phyloP scores from a whole-genome alignment of 2,113 vertebrate species.

The Carassius auratus region DNA sequence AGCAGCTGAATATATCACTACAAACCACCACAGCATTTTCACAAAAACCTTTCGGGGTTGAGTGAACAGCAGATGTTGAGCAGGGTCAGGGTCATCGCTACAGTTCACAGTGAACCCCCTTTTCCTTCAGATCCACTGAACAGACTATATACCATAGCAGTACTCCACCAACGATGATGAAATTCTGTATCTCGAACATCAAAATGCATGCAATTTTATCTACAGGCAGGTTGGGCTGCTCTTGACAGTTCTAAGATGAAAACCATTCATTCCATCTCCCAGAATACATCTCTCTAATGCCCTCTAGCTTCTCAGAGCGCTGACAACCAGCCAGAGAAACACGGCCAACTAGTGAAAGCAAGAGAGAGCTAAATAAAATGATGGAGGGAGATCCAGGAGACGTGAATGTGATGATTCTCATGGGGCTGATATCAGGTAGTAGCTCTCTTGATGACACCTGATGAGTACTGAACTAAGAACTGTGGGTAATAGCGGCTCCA shows the following conservation, averaged over 20 bases:
- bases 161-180: not conserved
- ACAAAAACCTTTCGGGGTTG: not conserved
- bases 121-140: not conserved
- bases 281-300: conserved; percentile 32
- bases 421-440: conserved; percentile 29
- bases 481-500: conserved; percentile 16
- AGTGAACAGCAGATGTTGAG: not conserved
- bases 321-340: conserved; percentile 40
- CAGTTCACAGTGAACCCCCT: not conserved
- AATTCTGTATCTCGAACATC: not conserved
- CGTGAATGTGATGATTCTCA: conserved; percentile 14
- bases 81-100: not conserved
- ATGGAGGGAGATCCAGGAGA: not conserved
- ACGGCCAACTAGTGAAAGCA: not conserved
- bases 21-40: not conserved
- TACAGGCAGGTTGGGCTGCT: not conserved
- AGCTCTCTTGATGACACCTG: conserved; percentile 4
- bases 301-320: not conserved
- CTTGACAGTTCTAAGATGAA: conserved; percentile 8
- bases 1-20: not conserved
- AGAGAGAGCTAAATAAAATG: not conserved
- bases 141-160: not conserved
- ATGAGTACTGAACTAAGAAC: conserved; percentile 26
- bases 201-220: not conserved
- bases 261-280: conserved; percentile 4